Percentiles rank a stretch among this genome's conserved stretches.
Conservation (phyloP, 2,797 vertebrate genomes). For the Rhincodon typus region DNA sequence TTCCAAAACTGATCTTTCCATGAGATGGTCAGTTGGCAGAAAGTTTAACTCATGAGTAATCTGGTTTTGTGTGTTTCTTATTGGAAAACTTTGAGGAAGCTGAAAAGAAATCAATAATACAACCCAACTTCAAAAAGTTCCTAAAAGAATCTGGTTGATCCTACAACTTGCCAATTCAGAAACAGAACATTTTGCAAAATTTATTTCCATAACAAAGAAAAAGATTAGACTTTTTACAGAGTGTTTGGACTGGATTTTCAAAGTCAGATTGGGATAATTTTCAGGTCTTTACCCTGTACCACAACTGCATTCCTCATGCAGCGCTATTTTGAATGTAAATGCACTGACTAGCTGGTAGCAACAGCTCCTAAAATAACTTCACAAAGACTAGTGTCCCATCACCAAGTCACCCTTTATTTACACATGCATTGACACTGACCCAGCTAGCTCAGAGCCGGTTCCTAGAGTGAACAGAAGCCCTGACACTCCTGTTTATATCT, state of each 20-base stretch:
- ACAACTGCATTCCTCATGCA: neutral
- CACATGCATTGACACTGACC: no score
- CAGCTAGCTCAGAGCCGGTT: no score
- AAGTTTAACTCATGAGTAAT: neutral
- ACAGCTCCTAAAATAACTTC: neutral
- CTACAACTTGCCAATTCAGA: neutral
- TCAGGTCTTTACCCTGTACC: neutral
- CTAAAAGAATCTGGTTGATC: neutral
- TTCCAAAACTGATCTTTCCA: neutral
- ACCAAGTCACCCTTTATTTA: no score
- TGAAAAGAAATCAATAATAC: neutral
- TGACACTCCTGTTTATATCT: no score
- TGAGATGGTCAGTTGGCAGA: neutral
- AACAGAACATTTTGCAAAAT: neutral
- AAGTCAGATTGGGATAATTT: neutral
- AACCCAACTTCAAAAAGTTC: neutral
- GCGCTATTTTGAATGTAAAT: neutral
- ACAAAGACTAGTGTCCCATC: no score
- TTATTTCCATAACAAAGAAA: neutral
- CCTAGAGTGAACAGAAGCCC: no score
- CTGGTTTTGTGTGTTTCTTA: neutral
- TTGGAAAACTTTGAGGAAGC: neutral
- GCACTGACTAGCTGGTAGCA: neutral
- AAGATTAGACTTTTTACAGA: neutral
- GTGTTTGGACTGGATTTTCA: neutral